Evolutionary conservation across 2,113 vertebrate genomes (phyloP).

Genomic region (Cavia aperea): DNA sequence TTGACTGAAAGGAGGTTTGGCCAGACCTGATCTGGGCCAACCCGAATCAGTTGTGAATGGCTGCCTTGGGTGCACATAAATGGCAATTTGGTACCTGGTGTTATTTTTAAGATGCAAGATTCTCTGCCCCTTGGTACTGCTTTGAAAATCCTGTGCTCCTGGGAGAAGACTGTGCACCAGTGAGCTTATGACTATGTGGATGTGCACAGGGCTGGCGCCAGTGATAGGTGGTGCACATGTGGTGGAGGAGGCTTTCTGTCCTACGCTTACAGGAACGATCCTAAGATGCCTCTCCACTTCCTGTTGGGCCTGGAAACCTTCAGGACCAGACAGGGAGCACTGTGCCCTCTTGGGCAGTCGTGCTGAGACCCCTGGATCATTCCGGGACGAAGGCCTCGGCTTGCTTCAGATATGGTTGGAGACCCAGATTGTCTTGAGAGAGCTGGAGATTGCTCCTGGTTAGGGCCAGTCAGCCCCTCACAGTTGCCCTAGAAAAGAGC

Average conservation of each 20-base stretch:
- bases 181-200: neutral
- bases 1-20: neutral
- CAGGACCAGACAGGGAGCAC: neutral
- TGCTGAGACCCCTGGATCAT: neutral
- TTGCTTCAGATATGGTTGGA: neutral
- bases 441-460: neutral
- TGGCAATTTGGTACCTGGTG: neutral
- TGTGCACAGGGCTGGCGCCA: neutral
- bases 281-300: neutral
- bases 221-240: neutral
- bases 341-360: neutral
- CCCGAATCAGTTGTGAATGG: neutral
- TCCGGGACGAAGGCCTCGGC: neutral
- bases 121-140: neutral
- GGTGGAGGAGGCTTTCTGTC: neutral
- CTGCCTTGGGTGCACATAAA: too few relatives aligned
- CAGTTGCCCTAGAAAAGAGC: neutral
- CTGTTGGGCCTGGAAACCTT: neutral
- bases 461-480: neutral
- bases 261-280: neutral
- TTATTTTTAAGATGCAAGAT: neutral
- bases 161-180: neutral
- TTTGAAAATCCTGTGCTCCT: neutral
- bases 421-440: neutral
- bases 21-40: neutral